These are phyloP conservation scores for Elephantulus edwardii DNA, from an alignment of 2,113 vertebrate genomes.

Conservation along the genomic window DNA sequence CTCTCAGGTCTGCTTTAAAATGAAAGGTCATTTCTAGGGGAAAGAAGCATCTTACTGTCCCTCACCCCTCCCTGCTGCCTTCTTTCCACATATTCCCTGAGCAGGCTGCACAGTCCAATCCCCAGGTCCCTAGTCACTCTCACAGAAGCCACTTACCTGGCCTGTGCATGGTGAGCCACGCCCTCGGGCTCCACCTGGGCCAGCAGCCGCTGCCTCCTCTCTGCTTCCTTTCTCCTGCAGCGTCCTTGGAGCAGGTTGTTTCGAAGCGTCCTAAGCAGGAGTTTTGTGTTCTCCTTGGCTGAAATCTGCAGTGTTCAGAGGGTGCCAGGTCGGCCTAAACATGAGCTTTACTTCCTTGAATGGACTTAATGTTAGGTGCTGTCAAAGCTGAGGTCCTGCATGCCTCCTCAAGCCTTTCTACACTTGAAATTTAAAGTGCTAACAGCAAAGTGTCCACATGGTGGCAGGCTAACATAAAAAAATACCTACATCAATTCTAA, in stretches of 20 bases:
- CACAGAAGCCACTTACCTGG: conserved; percentile 61
- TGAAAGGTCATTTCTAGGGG: not conserved
- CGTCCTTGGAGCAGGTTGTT: conserved; percentile 78
- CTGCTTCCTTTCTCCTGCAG: conserved; percentile 76
- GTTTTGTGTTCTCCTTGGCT: conserved; percentile 85
- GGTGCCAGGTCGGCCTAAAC: not conserved
- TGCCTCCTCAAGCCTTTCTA: not conserved
- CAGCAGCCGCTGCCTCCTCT: conserved; percentile 66
- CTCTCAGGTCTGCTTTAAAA: not conserved
- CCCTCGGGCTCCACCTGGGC: not conserved
- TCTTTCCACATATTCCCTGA: accelerated
- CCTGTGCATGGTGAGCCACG: not conserved
- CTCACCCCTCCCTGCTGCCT: accelerated
- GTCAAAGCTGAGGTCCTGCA: not conserved
- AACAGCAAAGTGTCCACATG: conserved; percentile 73
- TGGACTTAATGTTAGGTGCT: too few species aligned
- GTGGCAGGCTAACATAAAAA: conserved; percentile 73
- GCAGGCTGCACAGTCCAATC: accelerated
- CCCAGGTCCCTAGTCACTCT: not conserved
- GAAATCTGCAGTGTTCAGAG: conserved; percentile 82
- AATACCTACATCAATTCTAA: too few species aligned
- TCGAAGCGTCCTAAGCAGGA: conserved; percentile 80
- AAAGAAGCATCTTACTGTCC: too few species aligned
- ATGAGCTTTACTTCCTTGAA: not conserved
- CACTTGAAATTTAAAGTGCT: not conserved